phyloP scores from a whole-genome alignment of 2,113 vertebrate species.

The Callospermophilus lateralis region DNA sequence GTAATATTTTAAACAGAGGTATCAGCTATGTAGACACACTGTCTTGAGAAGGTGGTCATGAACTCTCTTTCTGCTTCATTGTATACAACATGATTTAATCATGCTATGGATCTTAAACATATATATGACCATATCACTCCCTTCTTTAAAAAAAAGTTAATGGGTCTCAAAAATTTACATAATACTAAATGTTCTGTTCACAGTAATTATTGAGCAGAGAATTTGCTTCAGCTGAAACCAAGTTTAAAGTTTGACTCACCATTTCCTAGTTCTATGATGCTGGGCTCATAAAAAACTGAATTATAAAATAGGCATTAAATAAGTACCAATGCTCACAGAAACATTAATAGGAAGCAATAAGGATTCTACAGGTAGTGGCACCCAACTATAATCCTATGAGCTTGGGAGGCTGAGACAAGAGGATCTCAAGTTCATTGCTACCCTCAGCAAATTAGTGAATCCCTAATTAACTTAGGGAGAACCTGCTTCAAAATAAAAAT shows the following conservation, averaged over 20 bases:
- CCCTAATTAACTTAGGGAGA: too few relatives aligned
- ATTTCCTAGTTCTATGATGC: not conserved
- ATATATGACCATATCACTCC: not conserved
- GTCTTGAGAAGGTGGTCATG: not conserved
- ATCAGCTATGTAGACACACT: not conserved
- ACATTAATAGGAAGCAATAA: not conserved
- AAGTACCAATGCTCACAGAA: not conserved
- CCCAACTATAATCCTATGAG: too few relatives aligned
- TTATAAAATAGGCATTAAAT: not conserved
- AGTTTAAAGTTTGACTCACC: not conserved
- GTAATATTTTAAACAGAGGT: not conserved
- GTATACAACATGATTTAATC: not conserved
- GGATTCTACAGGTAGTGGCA: not conserved
- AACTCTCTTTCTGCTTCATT: not conserved
- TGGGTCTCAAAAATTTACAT: not conserved
- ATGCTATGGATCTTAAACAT: not conserved
- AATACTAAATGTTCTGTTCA: constrained; percentile 2
- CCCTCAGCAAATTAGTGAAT: too few relatives aligned
- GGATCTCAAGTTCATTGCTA: too few relatives aligned
- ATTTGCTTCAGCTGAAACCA: not conserved
- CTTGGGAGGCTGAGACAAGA: too few relatives aligned
- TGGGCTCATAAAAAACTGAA: not conserved
- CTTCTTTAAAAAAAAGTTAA: not conserved
- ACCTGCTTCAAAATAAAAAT: too few relatives aligned
- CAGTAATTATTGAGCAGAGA: not conserved